Evolutionary conservation across 2,888 invertebrate species (phyloP).

Genomic region (Stictocephala bisonia): DNA sequence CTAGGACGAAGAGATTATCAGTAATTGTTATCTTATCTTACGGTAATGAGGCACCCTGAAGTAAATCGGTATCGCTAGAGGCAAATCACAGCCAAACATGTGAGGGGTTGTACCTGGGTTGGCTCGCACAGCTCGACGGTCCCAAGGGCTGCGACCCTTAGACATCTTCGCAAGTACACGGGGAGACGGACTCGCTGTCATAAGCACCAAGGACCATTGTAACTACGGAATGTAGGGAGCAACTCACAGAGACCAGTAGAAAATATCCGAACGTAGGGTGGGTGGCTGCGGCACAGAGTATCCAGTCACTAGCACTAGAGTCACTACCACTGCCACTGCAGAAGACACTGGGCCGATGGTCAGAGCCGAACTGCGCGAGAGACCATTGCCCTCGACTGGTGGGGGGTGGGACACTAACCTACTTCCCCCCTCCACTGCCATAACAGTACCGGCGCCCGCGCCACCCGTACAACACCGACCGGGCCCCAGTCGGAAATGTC

Average conservation of each 20-base stretch:
- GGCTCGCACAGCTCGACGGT: neutral
- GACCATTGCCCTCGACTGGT: constrained; percentile 15
- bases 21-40: no score
- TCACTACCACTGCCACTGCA: neutral
- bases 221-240: neutral
- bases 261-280: neutral
- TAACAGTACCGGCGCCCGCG: constrained; percentile 23
- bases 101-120: neutral
- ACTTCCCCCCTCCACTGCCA: constrained; percentile 30
- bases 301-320: constrained; percentile 11
- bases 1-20: no score
- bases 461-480: neutral
- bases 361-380: constrained; percentile 9
- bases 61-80: neutral
- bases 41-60: no score
- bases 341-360: neutral
- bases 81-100: constrained; percentile 11
- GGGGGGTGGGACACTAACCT: constrained; percentile 37
- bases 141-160: neutral
- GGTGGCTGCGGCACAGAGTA: neutral
- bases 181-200: neutral
- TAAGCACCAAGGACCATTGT: neutral
- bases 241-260: neutral
- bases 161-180: neutral
- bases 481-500: constrained; percentile 10